Evolutionary conservation across 2,797 vertebrate species (phyloP), one percentile per base, ranked within the genome.

Genomic region (Malurus splendens): DNA sequence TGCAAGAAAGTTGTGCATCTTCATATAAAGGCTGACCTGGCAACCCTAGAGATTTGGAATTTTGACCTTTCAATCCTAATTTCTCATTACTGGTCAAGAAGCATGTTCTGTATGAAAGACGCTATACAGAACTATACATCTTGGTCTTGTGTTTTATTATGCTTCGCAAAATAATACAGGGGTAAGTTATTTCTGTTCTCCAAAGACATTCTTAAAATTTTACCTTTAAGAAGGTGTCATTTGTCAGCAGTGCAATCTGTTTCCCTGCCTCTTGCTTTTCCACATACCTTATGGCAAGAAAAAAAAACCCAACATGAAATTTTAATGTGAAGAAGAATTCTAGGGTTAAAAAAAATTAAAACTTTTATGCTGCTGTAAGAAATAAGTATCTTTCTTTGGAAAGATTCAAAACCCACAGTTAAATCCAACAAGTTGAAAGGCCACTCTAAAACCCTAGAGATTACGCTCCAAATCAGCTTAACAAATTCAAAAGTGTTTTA

Each of bases 141-240:
- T 86, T 66, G 57, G 28, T n/a, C 20, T 25, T 42, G 8, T 25
- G 48, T 66, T 84, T 73, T 59, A 61, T 47, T 65, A 42, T 18
- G 22, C 16, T 76, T 13, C 20, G 67, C 9, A 42, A 74, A 81
- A 5, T 42, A 48, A 61, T 17, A 48, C 4, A 66, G 23, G 30
- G 42, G 22, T 44, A 77, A 65, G 62, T n/a, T 56, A 62, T 22
- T 72, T 82, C 30, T 82, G 33, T 25, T 61, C 45, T 67, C 27
- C 32, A 81, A 87, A 61, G 27, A 39, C 9, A 56, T 42, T 56
- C 39, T 65, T 52, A 32, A 62, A 89, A 39, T 82, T 85, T 87
- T 97, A 99, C 99, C 98, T 99, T 99, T 93, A 99, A 96, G 95
- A 95, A 95, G 68, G 32, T 74, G 45, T 99, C 98, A 85, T 94